Evolutionary conservation across 2,888 invertebrate species (phyloP).

Genomic region (Spisula solida): DNA sequence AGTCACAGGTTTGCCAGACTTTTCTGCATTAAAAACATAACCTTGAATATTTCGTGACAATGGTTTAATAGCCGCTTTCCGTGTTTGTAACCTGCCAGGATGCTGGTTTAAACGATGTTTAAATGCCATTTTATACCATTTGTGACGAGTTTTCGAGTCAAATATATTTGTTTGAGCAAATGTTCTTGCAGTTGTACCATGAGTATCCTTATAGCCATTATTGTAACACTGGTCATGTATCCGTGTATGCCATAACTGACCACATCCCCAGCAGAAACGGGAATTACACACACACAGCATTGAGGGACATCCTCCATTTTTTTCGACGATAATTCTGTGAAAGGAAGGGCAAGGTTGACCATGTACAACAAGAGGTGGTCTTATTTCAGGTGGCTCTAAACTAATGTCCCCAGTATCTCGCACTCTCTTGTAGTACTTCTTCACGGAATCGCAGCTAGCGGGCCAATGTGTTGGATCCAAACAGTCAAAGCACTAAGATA

Average conservation of each 20-base stretch:
- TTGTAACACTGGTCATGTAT: constrained; percentile 42
- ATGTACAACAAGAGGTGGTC: constrained; percentile 48
- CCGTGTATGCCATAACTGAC: constrained; percentile 43
- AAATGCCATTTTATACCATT: constrained; percentile 67
- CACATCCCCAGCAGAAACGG: constrained; percentile 78
- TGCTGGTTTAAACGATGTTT: constrained; percentile 61
- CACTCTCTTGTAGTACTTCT: constrained; percentile 63
- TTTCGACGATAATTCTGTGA: constrained; percentile 71
- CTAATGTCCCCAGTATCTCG: constrained; percentile 61
- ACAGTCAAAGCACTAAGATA: constrained; percentile 77
- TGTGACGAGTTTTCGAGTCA: not conserved
- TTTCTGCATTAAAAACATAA: constrained; percentile 39
- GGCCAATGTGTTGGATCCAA: constrained; percentile 77
- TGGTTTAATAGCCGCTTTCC: constrained; percentile 47
- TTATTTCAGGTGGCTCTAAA: constrained; percentile 48
- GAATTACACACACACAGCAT: constrained; percentile 74
- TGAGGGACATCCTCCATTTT: constrained; percentile 73
- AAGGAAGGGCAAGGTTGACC: constrained; percentile 78
- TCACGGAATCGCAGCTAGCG: constrained; percentile 70
- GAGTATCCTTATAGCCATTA: constrained; percentile 32
- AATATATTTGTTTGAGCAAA: not conserved
- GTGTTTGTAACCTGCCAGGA: constrained; percentile 35
- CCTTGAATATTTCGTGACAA: constrained; percentile 44
- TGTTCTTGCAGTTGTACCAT: constrained; percentile 37
- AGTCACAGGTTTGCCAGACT: constrained; percentile 31